Evolutionary conservation across 2,888 invertebrate genomes (phyloP).

Genomic region (Mythimna albipuncta): DNA sequence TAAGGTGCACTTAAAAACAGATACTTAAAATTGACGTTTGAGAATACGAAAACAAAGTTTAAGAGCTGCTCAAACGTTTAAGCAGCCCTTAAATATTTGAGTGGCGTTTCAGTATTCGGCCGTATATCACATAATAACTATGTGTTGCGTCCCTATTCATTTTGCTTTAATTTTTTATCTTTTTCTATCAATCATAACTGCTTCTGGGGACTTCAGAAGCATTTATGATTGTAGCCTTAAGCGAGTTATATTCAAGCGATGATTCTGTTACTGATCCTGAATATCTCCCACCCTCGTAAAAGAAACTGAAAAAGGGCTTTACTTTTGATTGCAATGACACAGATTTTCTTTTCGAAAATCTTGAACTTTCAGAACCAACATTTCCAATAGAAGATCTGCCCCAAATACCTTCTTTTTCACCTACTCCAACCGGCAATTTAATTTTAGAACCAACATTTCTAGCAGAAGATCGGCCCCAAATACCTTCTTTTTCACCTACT

Average conservation of each 20-base stretch:
- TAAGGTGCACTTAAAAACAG: too few relatives aligned
- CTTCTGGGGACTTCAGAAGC: slow-evolving; percentile 10
- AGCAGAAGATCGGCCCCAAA: slow-evolving; percentile 2
- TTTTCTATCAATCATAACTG: slow-evolving; percentile 1
- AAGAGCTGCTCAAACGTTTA: too few relatives aligned
- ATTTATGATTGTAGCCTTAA: slow-evolving; percentile 15
- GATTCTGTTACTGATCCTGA: slow-evolving; percentile 15
- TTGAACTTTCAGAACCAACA: slow-evolving; percentile 13
- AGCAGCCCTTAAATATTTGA: too few relatives aligned
- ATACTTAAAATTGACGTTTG: too few relatives aligned
- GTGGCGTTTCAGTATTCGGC: too few relatives aligned
- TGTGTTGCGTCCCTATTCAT: slow-evolving; percentile 12
- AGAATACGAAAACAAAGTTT: too few relatives aligned
- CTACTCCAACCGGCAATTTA: slow-evolving; percentile 13
- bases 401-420: slow-evolving; percentile 15
- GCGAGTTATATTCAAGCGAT: slow-evolving; percentile 17
- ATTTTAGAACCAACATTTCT: slow-evolving; percentile 9
- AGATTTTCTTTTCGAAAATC: slow-evolving; percentile 13
- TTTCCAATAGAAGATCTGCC: slow-evolving; percentile 13
- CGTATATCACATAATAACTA: slow-evolving; percentile 9
- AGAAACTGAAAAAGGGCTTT: slow-evolving; percentile 15
- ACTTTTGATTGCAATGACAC: slow-evolving; percentile 17
- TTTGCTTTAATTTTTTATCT: slow-evolving; percentile 11
- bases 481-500: slow-evolving; percentile 13
- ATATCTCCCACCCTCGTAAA: slow-evolving; percentile 14